These are phyloP conservation scores for Aphis craccivora DNA, from an alignment of 1,140 invertebrate genomes.

Conservation along the genomic window DNA sequence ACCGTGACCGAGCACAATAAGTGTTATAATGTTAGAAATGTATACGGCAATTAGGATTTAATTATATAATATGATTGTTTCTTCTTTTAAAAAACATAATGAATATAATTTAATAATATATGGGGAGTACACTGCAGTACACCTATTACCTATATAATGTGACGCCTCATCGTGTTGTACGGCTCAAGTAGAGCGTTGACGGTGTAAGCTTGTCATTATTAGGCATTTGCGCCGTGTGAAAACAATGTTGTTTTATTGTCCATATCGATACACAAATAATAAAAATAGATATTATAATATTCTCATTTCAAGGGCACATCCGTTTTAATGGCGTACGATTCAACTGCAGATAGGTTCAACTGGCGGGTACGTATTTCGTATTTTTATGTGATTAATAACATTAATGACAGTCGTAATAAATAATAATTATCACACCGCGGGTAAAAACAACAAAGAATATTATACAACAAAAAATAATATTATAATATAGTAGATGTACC, in stretches of 20 bases:
- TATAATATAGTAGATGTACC: not conserved
- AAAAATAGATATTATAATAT: not conserved
- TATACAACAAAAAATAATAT: not conserved
- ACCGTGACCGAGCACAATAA: not conserved
- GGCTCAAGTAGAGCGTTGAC: not conserved
- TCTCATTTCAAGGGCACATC: not conserved
- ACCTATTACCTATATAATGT: not conserved
- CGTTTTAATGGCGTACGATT: not conserved
- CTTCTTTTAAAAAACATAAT: not conserved
- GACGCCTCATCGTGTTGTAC: not conserved
- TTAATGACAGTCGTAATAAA: not conserved
- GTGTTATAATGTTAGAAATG: not conserved
- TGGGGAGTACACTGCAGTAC: not conserved
- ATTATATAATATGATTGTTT: constrained; percentile 19
- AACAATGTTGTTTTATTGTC: not conserved
- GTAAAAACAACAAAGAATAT: not conserved
- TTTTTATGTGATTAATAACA: not conserved
- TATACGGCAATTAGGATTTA: not conserved
- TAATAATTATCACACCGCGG: constrained; percentile 5
- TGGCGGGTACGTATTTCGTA: not conserved
- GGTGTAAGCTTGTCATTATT: not conserved
- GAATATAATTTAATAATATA: not conserved
- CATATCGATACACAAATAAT: not conserved
- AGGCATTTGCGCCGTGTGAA: not conserved
- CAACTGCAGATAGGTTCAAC: not conserved